A percentile compares a stretch with the other conserved stretches of the same genome.
phyloP scores from a whole-genome alignment of 1,140 invertebrate genomes.

The Pogonognathellus flavescens region DNA sequence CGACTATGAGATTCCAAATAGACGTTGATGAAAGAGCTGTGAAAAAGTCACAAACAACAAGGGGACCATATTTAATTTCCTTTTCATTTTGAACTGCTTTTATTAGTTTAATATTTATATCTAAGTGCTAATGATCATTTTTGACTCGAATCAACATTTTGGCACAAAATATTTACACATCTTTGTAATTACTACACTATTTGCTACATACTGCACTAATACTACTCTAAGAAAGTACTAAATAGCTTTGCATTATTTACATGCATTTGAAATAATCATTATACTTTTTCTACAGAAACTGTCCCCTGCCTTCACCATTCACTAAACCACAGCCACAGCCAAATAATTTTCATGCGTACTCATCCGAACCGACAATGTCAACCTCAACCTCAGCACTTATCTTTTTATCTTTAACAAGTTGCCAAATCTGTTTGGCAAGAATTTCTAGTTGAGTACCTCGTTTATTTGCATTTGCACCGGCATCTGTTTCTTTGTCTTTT shows the following conservation, averaged over 20 bases:
- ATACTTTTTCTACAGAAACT: too few species aligned
- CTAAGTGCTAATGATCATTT: not conserved
- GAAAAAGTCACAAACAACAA: constrained; percentile 35
- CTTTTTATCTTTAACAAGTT: not conserved
- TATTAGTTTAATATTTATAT: not conserved
- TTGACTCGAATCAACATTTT: not conserved
- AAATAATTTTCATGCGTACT: not conserved
- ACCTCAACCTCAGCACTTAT: not conserved
- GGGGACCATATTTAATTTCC: not conserved
- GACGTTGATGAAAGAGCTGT: constrained; percentile 27
- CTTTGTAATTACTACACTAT: not conserved
- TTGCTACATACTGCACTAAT: not conserved
- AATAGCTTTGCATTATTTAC: not conserved
- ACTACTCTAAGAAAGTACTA: not conserved
- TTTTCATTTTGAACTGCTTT: not conserved
- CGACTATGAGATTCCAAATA: constrained; percentile 46
- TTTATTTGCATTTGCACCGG: not conserved
- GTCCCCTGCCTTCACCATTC: too few species aligned
- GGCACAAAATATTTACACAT: not conserved
- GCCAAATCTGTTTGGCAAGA: not conserved
- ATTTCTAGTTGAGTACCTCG: constrained; percentile 11
- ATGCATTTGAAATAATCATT: too few species aligned
- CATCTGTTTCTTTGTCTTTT: not conserved
- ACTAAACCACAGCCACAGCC: too few species aligned
- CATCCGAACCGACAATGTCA: not conserved